phyloP scores from a whole-genome alignment of 37 sponge, comb jelly and placozoan genomes.

The Cliona cf. orientalis region DNA sequence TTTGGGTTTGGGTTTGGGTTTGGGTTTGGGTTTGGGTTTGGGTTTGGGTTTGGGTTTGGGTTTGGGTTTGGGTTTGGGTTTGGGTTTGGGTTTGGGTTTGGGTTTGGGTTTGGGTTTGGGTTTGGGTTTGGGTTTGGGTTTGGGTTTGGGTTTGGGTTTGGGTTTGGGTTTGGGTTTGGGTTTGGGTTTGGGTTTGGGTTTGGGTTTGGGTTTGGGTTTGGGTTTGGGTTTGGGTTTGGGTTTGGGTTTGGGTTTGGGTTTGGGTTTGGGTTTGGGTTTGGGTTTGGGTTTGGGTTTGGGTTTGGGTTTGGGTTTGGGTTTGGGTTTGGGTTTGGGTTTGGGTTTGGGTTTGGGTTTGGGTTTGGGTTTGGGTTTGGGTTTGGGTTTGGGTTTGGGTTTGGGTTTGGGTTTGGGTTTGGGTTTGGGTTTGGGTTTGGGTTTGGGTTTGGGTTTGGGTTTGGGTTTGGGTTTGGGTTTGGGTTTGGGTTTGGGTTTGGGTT shows the following conservation, averaged over 20 bases:
- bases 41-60: neutral
- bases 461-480: neutral
- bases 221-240: neutral
- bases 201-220: neutral
- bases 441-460: neutral
- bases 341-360: neutral
- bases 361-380: neutral
- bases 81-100: neutral
- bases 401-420: neutral
- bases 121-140: neutral
- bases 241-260: neutral
- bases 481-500: neutral
- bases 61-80: neutral
- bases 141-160: neutral
- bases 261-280: neutral
- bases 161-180: neutral
- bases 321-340: neutral
- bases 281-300: neutral
- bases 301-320: neutral
- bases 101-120: neutral
- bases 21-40: neutral
- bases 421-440: neutral
- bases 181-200: neutral
- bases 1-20: neutral
- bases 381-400: neutral